Base-by-base conservation (phyloP, 2,888 invertebrate genomes). In the Drosophila antonietae region DNA sequence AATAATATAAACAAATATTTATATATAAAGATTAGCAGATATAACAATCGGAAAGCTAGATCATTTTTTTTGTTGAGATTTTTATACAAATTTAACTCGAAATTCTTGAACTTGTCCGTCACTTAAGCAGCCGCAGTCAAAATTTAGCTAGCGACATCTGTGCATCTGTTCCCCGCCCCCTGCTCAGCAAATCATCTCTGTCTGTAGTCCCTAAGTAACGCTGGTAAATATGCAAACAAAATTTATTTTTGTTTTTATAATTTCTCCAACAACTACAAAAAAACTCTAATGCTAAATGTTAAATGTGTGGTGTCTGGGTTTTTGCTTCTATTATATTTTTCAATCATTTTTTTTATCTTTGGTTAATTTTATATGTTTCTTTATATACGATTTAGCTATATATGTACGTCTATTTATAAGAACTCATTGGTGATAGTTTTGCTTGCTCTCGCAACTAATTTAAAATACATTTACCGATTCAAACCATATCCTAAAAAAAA, bases 211-310 rank as follows among this genome's bases (percentile, higher is more conserved):
- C 66, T 69, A 78, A 68, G 82, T 89, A 80, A 84, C 71, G 89
- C 89, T 86, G 85, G 85, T 86, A 86, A 86, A 89, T 86, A 86
- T 82, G 73, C 80, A 79, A 86, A 86, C 57, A 77, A 68, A 44
- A 67, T 65, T 62, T 12, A 12, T 56, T 66, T 65, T 61, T 46
- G 53, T 71, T 51, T 20, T 41, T 65, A 49, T 62, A 28, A 28
- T 49, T 44, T 70, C 18, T 44, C 18, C 8, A 65, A 55, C 5
- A 47, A 9, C 28, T 31, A 49, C 7, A 31, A 31, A 23, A 14
- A 31, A 14, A 23, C 33, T 23, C 23, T 55, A 71, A 59, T 62
- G 53, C 49, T 78, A 58, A 55, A 61, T 78, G 73, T 75, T 73
- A 66, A 58, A 79, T 79, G 80, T 85, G 82, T 85, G 85, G 85